Conservation (phyloP, 2,888 invertebrate species). For the Beris morrisii region DNA sequence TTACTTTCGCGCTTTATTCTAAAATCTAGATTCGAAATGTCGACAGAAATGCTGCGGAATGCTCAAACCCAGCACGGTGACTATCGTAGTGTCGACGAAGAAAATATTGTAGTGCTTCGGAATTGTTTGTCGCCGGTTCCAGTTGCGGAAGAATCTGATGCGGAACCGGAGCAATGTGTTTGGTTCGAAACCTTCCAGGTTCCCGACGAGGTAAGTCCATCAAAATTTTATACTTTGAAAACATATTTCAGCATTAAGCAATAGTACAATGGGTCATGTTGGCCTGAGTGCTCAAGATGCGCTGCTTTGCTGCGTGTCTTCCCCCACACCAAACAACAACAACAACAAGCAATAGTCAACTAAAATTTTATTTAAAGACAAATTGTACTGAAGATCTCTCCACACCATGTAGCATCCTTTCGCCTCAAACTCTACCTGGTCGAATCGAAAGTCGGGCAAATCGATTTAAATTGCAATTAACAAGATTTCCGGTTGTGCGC, state of each 20-base stretch:
- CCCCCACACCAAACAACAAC: too few relatives aligned
- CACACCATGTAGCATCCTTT: too few relatives aligned
- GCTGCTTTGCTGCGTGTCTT: too few relatives aligned
- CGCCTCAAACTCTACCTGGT: neutral
- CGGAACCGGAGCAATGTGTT: conserved; percentile 23
- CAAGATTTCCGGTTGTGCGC: conserved; percentile 4
- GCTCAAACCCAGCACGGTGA: conserved; percentile 49
- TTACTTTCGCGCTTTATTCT: neutral
- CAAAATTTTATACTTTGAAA: too few relatives aligned
- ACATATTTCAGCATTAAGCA: neutral
- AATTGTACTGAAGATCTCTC: too few relatives aligned
- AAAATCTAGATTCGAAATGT: neutral
- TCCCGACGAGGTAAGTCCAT: conserved; percentile 4
- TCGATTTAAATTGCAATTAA: conserved; percentile 21
- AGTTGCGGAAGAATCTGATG: neutral
- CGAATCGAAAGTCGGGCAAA: conserved; percentile 7
- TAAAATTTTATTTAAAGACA: neutral
- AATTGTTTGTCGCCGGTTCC: conserved; percentile 39
- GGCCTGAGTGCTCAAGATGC: too few relatives aligned
- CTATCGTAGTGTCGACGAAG: conserved; percentile 45
- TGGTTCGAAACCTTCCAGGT: conserved; percentile 36
- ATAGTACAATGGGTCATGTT: too few relatives aligned
- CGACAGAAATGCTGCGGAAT: conserved; percentile 17
- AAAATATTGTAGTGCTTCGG: conserved; percentile 49
- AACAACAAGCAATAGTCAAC: neutral